Evolutionary conservation across 2,797 vertebrate genomes (phyloP).

Genomic region (Nothura maculosa): DNA sequence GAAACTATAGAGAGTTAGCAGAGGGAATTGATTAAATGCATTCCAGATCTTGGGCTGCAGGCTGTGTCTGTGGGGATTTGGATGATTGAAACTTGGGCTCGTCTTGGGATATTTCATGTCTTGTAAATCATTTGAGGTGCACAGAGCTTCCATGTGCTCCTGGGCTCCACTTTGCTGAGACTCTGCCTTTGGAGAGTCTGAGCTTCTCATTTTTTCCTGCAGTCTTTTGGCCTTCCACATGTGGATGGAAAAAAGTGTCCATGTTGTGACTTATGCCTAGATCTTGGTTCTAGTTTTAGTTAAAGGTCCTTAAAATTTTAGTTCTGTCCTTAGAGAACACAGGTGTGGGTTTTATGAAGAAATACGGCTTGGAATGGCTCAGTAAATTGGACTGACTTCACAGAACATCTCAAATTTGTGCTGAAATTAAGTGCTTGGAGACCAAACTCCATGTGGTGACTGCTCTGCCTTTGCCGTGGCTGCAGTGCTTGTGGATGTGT

Average conservation of each 20-base stretch:
- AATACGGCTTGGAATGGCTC: background rate
- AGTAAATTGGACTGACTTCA: background rate
- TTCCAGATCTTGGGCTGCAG: slow-evolving; percentile 62
- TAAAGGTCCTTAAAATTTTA: background rate
- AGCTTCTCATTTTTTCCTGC: background rate
- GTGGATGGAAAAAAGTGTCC: background rate
- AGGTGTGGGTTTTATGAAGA: slow-evolving; percentile 14
- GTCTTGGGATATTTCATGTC: slow-evolving; percentile 49
- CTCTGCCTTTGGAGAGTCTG: slow-evolving; percentile 11
- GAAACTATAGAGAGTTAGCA: slow-evolving; percentile 41
- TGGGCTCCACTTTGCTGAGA: background rate
- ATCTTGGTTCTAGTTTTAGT: background rate
- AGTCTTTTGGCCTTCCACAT: background rate
- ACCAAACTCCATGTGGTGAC: slow-evolving; percentile 11
- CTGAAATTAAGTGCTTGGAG: slow-evolving; percentile 37
- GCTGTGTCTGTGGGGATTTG: slow-evolving; percentile 43
- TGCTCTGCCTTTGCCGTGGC: background rate
- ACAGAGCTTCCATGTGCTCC: background rate
- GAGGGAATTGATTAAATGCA: slow-evolving; percentile 62
- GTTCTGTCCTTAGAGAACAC: background rate
- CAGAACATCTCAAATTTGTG: slow-evolving; percentile 26
- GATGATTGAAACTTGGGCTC: slow-evolving; percentile 43
- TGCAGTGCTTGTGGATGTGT: slow-evolving; percentile 15
- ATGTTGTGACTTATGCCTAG: slow-evolving; percentile 8
- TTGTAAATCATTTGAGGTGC: slow-evolving; percentile 57